Conservation (phyloP, 2,888 invertebrate species). For the Cosmia trapezina region DNA sequence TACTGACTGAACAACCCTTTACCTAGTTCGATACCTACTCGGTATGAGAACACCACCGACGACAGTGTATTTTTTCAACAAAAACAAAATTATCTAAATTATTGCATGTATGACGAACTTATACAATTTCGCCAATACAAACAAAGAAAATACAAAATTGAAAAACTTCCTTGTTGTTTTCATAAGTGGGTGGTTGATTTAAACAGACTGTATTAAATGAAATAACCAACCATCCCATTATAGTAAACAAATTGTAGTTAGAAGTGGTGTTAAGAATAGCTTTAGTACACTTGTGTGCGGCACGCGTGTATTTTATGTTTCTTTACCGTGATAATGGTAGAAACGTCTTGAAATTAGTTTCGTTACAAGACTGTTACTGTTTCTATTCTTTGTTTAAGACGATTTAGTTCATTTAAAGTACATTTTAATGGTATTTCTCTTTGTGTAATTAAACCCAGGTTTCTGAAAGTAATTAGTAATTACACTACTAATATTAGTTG, state of each 20-base stretch:
- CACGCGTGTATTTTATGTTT: constrained; percentile 61
- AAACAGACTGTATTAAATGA: constrained; percentile 12
- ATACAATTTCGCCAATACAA: constrained; percentile 20
- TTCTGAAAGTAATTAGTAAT: neutral
- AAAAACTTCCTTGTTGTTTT: constrained; percentile 40
- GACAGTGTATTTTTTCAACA: neutral
- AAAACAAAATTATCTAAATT: constrained; percentile 1
- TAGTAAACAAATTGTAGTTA: constrained; percentile 45
- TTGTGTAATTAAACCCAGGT: constrained; percentile 27
- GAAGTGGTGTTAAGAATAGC: constrained; percentile 41
- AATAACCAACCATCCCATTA: constrained; percentile 13
- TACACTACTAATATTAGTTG: neutral
- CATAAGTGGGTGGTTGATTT: neutral
- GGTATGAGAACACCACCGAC: neutral
- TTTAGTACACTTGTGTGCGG: constrained; percentile 51
- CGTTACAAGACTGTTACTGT: constrained; percentile 46
- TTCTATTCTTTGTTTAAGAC: constrained; percentile 34
- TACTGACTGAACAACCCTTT: neutral
- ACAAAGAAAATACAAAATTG: constrained; percentile 25
- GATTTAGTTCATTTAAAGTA: constrained; percentile 40
- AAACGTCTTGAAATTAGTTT: constrained; percentile 56
- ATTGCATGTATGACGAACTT: constrained; percentile 10
- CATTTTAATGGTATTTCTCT: constrained; percentile 32
- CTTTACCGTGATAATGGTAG: constrained; percentile 49
- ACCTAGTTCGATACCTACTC: neutral